Conservation (phyloP, 2,797 vertebrate genomes). For the Leucoraja ocellata region DNA sequence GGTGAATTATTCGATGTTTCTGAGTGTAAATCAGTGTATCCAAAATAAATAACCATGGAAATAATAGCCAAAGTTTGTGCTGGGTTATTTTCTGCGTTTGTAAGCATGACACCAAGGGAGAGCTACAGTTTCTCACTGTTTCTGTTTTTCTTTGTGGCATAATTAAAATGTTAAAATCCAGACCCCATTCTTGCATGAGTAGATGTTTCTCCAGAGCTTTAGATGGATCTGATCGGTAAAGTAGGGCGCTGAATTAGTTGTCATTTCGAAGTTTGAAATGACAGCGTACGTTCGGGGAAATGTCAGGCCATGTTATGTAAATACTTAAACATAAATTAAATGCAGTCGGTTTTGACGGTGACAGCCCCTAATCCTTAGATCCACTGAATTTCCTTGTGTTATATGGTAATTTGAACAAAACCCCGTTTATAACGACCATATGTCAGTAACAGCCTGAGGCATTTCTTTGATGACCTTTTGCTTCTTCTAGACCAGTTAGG, state of each 20-base stretch:
- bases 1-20: background rate
- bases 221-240: background rate
- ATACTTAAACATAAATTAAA: background rate
- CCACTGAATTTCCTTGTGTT: background rate
- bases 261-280: background rate
- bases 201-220: background rate
- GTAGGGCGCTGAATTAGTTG: background rate
- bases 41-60: background rate
- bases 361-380: constrained; percentile 4
- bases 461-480: constrained; percentile 23
- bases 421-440: constrained; percentile 7
- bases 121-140: background rate
- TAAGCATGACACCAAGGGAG: too few relatives aligned
- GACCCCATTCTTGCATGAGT: background rate
- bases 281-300: background rate
- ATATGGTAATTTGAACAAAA: constrained; percentile 25
- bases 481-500: background rate
- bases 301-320: constrained; percentile 7
- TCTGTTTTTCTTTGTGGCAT: background rate
- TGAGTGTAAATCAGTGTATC: too few relatives aligned
- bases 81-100: background rate
- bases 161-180: background rate
- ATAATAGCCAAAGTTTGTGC: background rate
- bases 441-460: background rate
- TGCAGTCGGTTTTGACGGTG: background rate